These are phyloP conservation scores for Embiotoca jacksoni DNA, from an alignment of 2,113 vertebrate species.

Conservation along the genomic window DNA sequence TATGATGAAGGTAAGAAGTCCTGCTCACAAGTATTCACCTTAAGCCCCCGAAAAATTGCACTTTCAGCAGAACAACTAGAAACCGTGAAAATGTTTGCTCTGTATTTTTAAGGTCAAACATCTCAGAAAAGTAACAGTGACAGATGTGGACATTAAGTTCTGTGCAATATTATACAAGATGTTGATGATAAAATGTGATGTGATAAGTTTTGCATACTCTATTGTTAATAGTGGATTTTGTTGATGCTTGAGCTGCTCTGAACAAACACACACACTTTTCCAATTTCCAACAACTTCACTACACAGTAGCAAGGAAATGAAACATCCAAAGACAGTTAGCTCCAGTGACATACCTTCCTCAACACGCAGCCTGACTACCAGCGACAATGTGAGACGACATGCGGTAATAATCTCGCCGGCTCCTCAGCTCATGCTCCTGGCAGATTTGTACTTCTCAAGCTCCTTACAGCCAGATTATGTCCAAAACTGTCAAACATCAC, in stretches of 20 bases:
- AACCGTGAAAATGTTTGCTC: too few relatives aligned
- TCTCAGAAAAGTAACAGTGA: too few relatives aligned
- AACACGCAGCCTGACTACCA: not conserved
- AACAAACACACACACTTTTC: not conserved
- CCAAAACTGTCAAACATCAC: slow-evolving; percentile 66
- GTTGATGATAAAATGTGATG: too few relatives aligned
- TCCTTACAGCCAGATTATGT: slow-evolving; percentile 65
- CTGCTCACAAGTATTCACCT: too few relatives aligned
- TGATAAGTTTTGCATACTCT: too few relatives aligned
- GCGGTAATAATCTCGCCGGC: slow-evolving; percentile 10
- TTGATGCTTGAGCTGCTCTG: not conserved
- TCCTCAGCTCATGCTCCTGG: slow-evolving; percentile 43
- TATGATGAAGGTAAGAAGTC: too few relatives aligned
- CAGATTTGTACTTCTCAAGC: slow-evolving; percentile 67
- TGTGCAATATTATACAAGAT: too few relatives aligned
- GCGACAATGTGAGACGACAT: slow-evolving; percentile 32
- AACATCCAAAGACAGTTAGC: not conserved
- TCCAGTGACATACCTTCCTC: slow-evolving; percentile 1
- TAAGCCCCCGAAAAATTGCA: too few relatives aligned
- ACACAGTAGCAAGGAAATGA: not conserved
- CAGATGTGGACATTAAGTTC: too few relatives aligned
- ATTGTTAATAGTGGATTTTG: not conserved
- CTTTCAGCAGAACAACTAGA: too few relatives aligned
- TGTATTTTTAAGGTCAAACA: too few relatives aligned
- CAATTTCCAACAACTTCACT: not conserved